phyloP scores from a whole-genome alignment of 2,888 invertebrate species.

The Luperina testacea region DNA sequence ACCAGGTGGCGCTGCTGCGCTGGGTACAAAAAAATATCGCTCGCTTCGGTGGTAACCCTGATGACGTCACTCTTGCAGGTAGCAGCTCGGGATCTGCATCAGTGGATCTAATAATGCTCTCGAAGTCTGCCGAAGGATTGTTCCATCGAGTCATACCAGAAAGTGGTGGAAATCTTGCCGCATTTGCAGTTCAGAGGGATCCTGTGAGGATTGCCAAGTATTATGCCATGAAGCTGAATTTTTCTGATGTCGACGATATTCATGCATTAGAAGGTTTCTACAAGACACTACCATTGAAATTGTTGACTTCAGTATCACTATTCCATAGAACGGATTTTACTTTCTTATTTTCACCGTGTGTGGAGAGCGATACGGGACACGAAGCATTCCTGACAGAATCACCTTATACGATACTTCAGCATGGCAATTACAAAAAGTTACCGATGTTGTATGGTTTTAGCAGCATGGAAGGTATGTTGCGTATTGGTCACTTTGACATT shows the following conservation, averaged over 20 bases:
- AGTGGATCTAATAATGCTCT: constrained; percentile 74
- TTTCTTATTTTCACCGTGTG: constrained; percentile 66
- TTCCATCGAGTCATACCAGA: constrained; percentile 77
- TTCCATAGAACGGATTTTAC: constrained; percentile 61
- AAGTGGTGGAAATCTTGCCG: constrained; percentile 72
- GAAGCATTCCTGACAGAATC: constrained; percentile 71
- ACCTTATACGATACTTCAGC: constrained; percentile 72
- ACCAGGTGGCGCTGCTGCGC: constrained; percentile 74
- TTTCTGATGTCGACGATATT: constrained; percentile 70
- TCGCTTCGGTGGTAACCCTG: constrained; percentile 75
- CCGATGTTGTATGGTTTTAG: constrained; percentile 76
- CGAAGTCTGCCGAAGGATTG: constrained; percentile 70
- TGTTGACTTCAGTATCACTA: constrained; percentile 62
- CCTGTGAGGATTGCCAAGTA: constrained; percentile 72
- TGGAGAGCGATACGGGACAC: constrained; percentile 55
- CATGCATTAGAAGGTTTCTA: constrained; percentile 76
- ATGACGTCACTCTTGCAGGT: constrained; percentile 76
- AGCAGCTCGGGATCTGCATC: constrained; percentile 73
- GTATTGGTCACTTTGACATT: constrained; percentile 65
- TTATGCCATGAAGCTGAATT: constrained; percentile 68
- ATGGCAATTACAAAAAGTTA: constrained; percentile 68
- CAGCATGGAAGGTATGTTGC: constrained; percentile 76
- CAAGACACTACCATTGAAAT: constrained; percentile 67
- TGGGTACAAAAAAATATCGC: constrained; percentile 78
- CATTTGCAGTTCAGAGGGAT: constrained; percentile 70